These are phyloP conservation scores for Agrotis puta DNA, from an alignment of 2,888 invertebrate genomes.

Conservation along the genomic window DNA sequence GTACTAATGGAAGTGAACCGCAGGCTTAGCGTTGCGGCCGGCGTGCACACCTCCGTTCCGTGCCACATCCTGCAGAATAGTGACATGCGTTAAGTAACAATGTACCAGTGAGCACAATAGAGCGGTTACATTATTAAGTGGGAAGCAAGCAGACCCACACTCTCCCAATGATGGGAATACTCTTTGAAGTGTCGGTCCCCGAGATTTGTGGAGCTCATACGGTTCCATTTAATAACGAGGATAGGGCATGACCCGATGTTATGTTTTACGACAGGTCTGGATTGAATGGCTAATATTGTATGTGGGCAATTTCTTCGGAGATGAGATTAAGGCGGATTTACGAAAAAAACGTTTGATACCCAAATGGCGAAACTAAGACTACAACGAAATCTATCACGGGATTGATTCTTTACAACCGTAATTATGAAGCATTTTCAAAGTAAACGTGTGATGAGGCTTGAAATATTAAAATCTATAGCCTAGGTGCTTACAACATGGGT, in stretches of 20 bases:
- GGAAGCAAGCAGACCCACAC: slow-evolving; percentile 34
- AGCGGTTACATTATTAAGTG: slow-evolving; percentile 65
- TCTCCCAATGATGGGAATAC: slow-evolving; percentile 38
- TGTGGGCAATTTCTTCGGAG: not conserved
- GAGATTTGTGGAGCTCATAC: slow-evolving; percentile 28
- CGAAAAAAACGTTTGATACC: not conserved
- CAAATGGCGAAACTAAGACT: not conserved
- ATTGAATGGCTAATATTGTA: not conserved
- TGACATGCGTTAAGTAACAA: slow-evolving; percentile 69
- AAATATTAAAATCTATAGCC: not conserved
- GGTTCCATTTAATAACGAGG: slow-evolving; percentile 7
- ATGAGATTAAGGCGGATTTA: not conserved
- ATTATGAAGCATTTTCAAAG: not conserved
- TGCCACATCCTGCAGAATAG: slow-evolving; percentile 74
- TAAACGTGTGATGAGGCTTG: not conserved
- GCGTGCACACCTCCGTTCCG: slow-evolving; percentile 60
- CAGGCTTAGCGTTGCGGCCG: slow-evolving; percentile 83
- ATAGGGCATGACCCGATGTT: not conserved
- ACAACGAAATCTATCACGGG: not conserved
- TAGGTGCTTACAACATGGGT: too few species aligned
- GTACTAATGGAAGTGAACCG: slow-evolving; percentile 86
- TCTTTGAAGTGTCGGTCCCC: slow-evolving; percentile 28
- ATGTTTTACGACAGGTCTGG: slow-evolving; percentile 3
- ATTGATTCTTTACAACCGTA: not conserved
- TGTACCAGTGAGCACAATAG: slow-evolving; percentile 34